A percentile compares a stretch with the other conserved stretches of the same genome.
Evolutionary conservation across 2,888 invertebrate species (phyloP).

Genomic region (Hoplodrina blanda): DNA sequence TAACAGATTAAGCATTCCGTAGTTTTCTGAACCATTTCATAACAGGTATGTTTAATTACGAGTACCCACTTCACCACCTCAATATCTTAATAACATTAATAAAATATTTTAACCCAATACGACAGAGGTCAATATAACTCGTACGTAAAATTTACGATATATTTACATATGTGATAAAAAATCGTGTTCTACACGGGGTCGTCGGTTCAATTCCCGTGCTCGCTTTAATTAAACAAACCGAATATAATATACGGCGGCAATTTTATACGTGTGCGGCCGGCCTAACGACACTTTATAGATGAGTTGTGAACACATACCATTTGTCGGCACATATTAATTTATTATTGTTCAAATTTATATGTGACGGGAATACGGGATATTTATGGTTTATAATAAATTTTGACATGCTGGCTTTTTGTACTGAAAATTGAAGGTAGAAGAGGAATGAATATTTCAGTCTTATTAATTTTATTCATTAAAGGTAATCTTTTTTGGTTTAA

Average conservation of each 20-base stretch:
- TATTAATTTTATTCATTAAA: too few species aligned
- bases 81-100: slow-evolving; percentile 17
- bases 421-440: slow-evolving; percentile 15
- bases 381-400: slow-evolving; percentile 49
- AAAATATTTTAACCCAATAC: slow-evolving; percentile 39
- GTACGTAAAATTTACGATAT: slow-evolving; percentile 63
- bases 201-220: slow-evolving; percentile 70
- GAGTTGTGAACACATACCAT: slow-evolving; percentile 66
- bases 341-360: slow-evolving; percentile 65
- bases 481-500: too few species aligned
- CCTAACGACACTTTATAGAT: slow-evolving; percentile 68
- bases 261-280: slow-evolving; percentile 69
- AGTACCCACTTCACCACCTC: too few species aligned
- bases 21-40: too few species aligned
- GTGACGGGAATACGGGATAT: slow-evolving; percentile 37
- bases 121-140: slow-evolving; percentile 58
- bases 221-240: slow-evolving; percentile 84
- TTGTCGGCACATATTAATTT: slow-evolving; percentile 66
- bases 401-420: slow-evolving; percentile 27
- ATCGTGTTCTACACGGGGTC: slow-evolving; percentile 72
- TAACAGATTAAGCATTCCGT: neutral
- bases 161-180: slow-evolving; percentile 78
- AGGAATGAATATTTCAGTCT: neutral
- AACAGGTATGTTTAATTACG: neutral
- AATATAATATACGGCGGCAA: slow-evolving; percentile 80